Base-by-base conservation (phyloP, 2,888 invertebrate species). In the Athalia rosae region DNA sequence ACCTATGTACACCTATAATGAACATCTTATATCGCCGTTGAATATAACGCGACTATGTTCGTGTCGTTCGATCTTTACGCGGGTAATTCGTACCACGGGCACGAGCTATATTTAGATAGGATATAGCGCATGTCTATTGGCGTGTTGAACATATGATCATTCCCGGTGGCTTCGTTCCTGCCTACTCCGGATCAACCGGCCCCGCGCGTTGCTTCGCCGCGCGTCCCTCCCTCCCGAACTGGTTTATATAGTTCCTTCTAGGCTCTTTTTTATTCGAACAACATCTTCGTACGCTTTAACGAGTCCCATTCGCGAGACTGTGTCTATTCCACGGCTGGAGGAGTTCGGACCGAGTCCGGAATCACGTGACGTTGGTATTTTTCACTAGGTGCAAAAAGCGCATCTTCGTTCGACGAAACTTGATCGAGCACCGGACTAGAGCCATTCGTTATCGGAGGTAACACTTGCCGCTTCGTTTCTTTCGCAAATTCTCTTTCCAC, bases 41-140 rank as follows among this genome's bases (percentile, higher is more conserved):
- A 45, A 13, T 47, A 64, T 47, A 28, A 6, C 45, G 28, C 74
- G 61, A 62, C 61, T 47, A 48, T 62, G 61, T 61, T 74, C 74
- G 62, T 74, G 74, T 74, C 59, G 28, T 74, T 74, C 59, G 74
- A 74, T 74, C 47, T 74, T 74, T 62, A 50, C 74, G 71, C 58
- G 58, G 11, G 48, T 41, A 61, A 74, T 74, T 62, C 50, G 74
- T 15, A 53, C 53, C 28, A n/a, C 28, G 28, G 28, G 28, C 41
- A 8, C 15, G 74, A 48, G 83, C 83, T 85, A 85, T 86, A 86
- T 86, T 86, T 85, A 86, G 84, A 83, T 82, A 80, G 80, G 82
- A 83, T 85, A 80, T 79, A 76, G 81, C 66, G 79, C 74, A 61
- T 74, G 74, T 74, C 45, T 74, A n/a, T n/a, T 74, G 41, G 74